These are phyloP conservation scores for Drosophila mauritiana DNA, from an alignment of 1,140 invertebrate genomes.

Conservation along the genomic window DNA sequence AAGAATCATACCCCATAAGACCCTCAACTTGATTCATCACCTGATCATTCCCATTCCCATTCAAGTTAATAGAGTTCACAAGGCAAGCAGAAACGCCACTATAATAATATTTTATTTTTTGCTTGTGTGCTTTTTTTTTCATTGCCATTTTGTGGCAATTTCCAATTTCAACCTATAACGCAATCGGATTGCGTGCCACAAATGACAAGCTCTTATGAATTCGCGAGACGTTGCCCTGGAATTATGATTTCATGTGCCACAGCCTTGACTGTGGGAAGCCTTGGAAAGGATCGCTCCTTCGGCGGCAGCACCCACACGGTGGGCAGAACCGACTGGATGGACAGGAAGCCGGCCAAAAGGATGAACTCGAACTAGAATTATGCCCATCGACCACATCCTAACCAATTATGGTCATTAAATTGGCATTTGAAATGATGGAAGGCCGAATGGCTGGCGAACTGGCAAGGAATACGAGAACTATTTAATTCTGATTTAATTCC, in stretches of 20 bases:
- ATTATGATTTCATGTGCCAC: conserved; percentile 72
- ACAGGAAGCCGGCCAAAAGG: conserved; percentile 63
- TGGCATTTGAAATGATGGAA: conserved; percentile 66
- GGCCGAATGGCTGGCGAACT: conserved; percentile 2
- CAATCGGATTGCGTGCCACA: conserved; percentile 76
- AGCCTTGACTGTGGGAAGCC: conserved; percentile 11
- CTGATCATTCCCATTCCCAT: neutral
- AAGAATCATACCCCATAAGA: too few relatives aligned
- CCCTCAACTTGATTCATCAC: too few relatives aligned
- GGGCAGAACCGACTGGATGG: conserved; percentile 35
- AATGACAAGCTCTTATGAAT: conserved; percentile 80
- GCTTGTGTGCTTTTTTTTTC: neutral
- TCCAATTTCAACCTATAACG: conserved; percentile 80
- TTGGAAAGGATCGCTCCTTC: conserved; percentile 7
- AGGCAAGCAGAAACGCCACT: neutral
- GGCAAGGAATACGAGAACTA: conserved; percentile 43
- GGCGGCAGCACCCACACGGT: conserved; percentile 52
- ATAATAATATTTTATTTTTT: conserved; percentile 6
- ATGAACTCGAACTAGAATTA: conserved; percentile 64
- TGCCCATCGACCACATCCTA: conserved; percentile 49
- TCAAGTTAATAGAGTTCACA: conserved; percentile 4
- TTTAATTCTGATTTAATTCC: conserved; percentile 76
- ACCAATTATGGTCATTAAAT: conserved; percentile 80
- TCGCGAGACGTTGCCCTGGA: conserved; percentile 66
- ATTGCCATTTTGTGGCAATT: conserved; percentile 61